Evolutionary conservation across 1,140 invertebrate genomes (phyloP).

Genomic region (Pseudobourletiella spinata): DNA sequence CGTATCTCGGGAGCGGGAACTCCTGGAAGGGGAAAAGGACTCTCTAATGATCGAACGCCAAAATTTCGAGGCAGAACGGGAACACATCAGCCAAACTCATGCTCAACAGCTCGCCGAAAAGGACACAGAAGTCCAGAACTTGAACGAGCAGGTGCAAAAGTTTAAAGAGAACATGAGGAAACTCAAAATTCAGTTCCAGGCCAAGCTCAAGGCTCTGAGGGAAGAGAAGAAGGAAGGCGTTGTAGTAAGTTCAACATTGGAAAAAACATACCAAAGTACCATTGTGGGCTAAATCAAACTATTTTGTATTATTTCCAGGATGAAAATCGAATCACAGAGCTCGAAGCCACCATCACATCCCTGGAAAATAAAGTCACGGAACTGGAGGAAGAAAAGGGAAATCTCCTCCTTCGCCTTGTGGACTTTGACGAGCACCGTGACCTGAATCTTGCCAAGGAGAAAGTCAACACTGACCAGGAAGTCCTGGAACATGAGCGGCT

Average conservation of each 20-base stretch:
- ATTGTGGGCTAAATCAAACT: background rate
- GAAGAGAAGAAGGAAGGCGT: constrained; percentile 11
- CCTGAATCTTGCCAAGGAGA: too few relatives aligned
- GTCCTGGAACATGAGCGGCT: too few relatives aligned
- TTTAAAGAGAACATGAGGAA: background rate
- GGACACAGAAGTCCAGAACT: constrained; percentile 1
- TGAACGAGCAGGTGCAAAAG: background rate
- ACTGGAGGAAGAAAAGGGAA: constrained; percentile 82
- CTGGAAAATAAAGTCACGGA: constrained; percentile 68
- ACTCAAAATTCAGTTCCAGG: constrained; percentile 15
- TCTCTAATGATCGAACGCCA: background rate
- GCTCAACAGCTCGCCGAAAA: background rate
- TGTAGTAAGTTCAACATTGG: background rate
- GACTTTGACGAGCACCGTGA: constrained; percentile 49
- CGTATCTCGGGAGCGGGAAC: background rate
- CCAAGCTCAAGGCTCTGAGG: constrained; percentile 17
- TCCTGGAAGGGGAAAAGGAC: background rate
- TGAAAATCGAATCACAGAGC: background rate
- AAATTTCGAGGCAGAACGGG: background rate
- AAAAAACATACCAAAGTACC: background rate
- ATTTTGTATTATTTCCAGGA: constrained; percentile 18
- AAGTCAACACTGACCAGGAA: too few relatives aligned
- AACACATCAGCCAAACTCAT: background rate
- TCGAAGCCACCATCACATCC: constrained; percentile 56
- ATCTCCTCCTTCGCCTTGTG: constrained; percentile 68